Conservation (phyloP, 2,113 vertebrate genomes). For the Maccullochella peelii region DNA sequence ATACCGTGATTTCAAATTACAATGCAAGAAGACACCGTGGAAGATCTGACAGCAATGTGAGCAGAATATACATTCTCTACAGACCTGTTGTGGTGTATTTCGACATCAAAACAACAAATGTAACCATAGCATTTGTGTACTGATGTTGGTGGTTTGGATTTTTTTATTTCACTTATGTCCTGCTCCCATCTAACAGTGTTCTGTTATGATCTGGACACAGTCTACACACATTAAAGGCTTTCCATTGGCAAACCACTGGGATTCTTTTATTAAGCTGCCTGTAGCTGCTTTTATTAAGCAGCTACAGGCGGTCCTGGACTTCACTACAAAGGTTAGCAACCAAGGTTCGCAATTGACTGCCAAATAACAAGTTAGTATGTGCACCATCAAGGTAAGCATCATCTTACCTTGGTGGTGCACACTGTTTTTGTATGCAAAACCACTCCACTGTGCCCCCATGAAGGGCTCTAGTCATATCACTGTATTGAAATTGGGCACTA, state of each 20-base stretch:
- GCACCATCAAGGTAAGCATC: background rate
- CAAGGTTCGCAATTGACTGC: background rate
- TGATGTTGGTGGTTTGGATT: background rate
- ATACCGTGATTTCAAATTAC: background rate
- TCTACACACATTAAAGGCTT: background rate
- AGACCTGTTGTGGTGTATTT: background rate
- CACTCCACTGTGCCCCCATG: background rate
- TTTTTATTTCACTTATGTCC: background rate
- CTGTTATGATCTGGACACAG: background rate
- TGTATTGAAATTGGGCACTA: background rate
- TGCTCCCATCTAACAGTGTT: background rate
- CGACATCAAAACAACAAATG: background rate
- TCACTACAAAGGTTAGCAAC: background rate
- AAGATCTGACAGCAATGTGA: conserved; percentile 6
- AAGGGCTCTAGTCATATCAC: background rate
- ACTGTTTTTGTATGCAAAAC: background rate
- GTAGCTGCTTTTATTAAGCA: too few relatives aligned
- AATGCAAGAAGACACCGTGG: background rate
- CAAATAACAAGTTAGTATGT: background rate
- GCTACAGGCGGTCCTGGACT: background rate
- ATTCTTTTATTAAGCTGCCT: background rate
- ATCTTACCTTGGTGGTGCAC: background rate
- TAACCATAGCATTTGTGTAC: background rate
- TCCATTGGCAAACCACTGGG: background rate
- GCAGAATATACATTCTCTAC: background rate